phyloP scores from a whole-genome alignment of 2,113 vertebrate species.

The Choloepus hoffmanni region DNA sequence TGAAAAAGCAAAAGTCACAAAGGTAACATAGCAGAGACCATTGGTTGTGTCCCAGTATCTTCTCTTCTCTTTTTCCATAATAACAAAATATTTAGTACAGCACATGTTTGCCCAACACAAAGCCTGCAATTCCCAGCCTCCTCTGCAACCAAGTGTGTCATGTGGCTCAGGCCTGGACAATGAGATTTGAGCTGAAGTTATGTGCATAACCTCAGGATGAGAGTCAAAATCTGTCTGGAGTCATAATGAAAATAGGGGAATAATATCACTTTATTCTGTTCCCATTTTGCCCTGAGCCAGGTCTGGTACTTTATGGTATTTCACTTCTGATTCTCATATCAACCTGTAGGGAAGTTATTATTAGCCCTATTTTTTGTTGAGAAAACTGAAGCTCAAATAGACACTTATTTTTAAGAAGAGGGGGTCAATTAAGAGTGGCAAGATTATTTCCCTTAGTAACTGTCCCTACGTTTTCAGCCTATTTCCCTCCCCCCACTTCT shows the following conservation, averaged over 20 bases:
- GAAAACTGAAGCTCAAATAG: conserved; percentile 1
- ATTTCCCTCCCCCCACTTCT: background rate
- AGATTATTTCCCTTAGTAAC: background rate
- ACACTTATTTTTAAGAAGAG: background rate
- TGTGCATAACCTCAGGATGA: background rate
- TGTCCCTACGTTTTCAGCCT: background rate
- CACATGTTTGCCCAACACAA: background rate
- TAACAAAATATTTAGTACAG: background rate
- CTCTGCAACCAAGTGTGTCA: background rate
- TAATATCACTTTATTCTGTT: background rate
- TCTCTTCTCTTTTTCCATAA: background rate
- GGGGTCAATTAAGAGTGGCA: background rate
- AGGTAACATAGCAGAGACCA: background rate
- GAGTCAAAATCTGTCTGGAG: background rate
- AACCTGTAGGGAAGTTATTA: background rate
- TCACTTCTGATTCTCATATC: background rate
- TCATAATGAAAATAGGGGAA: background rate
- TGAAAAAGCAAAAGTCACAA: background rate
- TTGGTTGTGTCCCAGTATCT: background rate
- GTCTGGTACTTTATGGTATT: background rate
- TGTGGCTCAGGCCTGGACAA: conserved; percentile 2
- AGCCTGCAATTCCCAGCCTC: background rate
- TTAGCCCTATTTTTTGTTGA: background rate
- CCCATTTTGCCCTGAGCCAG: background rate
- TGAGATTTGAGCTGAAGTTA: background rate